Evolutionary conservation across 1,140 invertebrate genomes (phyloP), one percentile per base, ranked within the genome.

Genomic region (Drosophila santomea): DNA sequence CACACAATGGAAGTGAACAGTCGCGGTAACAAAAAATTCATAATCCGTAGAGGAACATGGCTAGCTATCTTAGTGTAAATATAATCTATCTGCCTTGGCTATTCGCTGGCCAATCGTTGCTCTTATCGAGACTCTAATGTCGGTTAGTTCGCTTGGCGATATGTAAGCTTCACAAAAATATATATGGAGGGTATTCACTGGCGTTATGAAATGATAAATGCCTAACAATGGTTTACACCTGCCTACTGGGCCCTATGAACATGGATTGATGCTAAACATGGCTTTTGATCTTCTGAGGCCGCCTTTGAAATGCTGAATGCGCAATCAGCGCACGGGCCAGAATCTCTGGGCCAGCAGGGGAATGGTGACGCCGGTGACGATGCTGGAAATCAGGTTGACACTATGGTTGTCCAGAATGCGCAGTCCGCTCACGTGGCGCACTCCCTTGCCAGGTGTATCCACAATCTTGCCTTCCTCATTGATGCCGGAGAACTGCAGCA

Each of bases 331-430:
- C 38, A 73, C 68, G 2, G 94, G 94, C 95, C 95, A 96, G 45
- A 95, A 92, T 56, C 93, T 89, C 79, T 95, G 95, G 8, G 96
- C 95, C 48, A 97, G 88, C 73, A 94, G 93, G 4, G 97, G 97
- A 57, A 96, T 94, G 7, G 95, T 91, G 6, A 98, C 85, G 10
- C 95, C 96, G 68, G 96, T 97, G 2, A 96, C 92, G 43, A 98
- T 94, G 59, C 95, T 96, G 0, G 97, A 96, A 52, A 98, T 93
- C 15, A 98, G 93, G 93, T 98, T 98, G 0, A 98, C 97, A 92
- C 96, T 96, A 83, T 98, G 97, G 92, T 98, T 98, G 91, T 98
- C 97, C n/a, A 98, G 92, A 47, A 98, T 92, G 74, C 95, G 94
- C 62, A 93, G 92, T 23, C 97, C 97, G 89, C 95, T 95, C 54